phyloP scores from a whole-genome alignment of 2,797 vertebrate genomes.

The Esox lucius region DNA sequence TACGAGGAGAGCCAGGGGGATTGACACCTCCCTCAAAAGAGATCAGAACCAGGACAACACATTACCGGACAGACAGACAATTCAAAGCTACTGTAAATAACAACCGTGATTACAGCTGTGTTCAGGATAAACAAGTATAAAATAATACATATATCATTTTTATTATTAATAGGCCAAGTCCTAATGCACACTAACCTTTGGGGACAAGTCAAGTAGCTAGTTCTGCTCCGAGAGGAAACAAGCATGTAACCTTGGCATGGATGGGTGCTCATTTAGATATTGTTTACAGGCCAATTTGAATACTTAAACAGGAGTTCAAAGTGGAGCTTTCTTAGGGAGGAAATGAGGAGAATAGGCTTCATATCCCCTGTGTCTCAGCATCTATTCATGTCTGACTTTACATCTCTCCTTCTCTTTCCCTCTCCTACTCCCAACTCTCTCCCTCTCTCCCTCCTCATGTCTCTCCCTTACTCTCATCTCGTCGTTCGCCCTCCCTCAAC shows the following conservation, averaged over 20 bases:
- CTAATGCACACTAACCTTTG: constrained; percentile 62
- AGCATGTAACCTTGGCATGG: constrained; percentile 72
- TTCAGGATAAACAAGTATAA: constrained; percentile 34
- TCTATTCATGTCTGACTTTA: constrained; percentile 69
- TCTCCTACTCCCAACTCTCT: constrained; percentile 53
- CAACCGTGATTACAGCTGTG: constrained; percentile 2
- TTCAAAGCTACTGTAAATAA: not conserved
- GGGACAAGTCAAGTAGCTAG: constrained; percentile 57
- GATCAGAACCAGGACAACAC: not conserved
- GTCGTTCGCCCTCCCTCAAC: constrained; percentile 17
- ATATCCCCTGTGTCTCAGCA: constrained; percentile 68
- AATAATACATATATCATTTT: constrained; percentile 61
- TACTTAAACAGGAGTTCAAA: constrained; percentile 78
- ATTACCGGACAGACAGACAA: not conserved
- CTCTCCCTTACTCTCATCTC: not conserved
- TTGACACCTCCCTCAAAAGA: not conserved
- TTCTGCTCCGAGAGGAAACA: constrained; percentile 54
- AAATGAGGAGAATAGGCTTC: constrained; percentile 67
- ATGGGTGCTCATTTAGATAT: constrained; percentile 22
- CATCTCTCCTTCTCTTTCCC: constrained; percentile 60
- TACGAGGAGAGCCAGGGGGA: not conserved
- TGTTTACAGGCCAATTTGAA: constrained; percentile 58
- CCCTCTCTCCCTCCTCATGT: constrained; percentile 50
- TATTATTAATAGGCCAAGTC: constrained; percentile 64
- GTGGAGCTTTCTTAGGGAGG: constrained; percentile 70